Base-by-base conservation (phyloP, 2,797 vertebrate genomes). In the Mormyrus hasselquistii region DNA sequence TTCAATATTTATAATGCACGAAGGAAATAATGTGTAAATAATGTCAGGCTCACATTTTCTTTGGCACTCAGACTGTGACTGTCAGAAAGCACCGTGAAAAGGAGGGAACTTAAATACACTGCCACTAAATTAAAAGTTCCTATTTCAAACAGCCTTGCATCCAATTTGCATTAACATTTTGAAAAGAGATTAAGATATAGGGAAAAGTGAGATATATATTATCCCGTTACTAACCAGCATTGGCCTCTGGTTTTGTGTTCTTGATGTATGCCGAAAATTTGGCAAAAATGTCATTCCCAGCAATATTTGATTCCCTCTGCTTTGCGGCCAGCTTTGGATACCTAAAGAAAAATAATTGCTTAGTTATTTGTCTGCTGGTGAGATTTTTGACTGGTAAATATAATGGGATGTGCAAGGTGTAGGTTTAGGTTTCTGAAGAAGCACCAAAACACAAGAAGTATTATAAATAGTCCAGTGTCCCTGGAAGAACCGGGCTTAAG, bases 201-300 rank as follows among this genome's bases (percentile, higher is more conserved):
- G 12, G 52, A 86, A 29, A 41, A 55, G 25, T 38, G 3, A 86
- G 47, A 38, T 5, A 14, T 47, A 52, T 22, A 29, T 55, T 86
- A 19, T 25, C 8, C 44, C 3, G 0, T 25, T 22, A 69, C 87
- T 4, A 94, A 99, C 98, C 96, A 0, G 95, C 94, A 88, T 99
- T 99, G 93, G 96, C 96, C 88, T 97, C 97, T 50, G 97, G 95
- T 50, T 95, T 96, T 19, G 97, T 98, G 93, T 99, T 99, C 93
- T 99, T 99, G 90, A 99, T 97, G 87, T 97, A 99, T 0, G 99
- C 97, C 0, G 99, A 99, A 93, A 99, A 99, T 93, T 95, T 98
- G 92, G 98, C 96, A 88, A 99, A 99, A 6, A 99, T 97, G 91
- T 99, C 97, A 0, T 97, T 99, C 91, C 98, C 98, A 2, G 98